Base-by-base conservation (phyloP, 2,113 vertebrate genomes). In the Chloropsis hardwickii region DNA sequence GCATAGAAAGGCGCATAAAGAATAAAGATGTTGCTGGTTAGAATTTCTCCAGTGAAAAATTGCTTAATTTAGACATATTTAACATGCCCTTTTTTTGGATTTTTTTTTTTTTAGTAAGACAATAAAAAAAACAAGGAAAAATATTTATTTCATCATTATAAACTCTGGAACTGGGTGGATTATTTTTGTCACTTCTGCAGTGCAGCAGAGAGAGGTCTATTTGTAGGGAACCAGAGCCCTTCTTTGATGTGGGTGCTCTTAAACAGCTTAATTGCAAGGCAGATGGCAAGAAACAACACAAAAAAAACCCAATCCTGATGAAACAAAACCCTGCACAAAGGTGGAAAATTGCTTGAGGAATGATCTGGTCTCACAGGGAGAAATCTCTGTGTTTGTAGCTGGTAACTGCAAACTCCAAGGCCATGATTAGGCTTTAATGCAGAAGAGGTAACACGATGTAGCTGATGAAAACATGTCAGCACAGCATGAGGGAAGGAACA, bases 341-440 rank as follows among this genome's bases (percentile, higher is more conserved):
- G 88, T 96, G 83, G 92, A 57, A 95, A 95, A 97, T 94, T 95
- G 95, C 95, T 96, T 88, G 95, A 97, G 95, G 97, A 97, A 94
- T 35, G 83, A 72, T 96, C 61, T 60, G 87, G 95, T 95, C 93
- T 95, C 94, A 67, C 83, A 77, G 96, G 95, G 94, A 97, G 78
- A 95, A 94, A 80, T 92, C 66, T 88, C 71, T 89, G 87, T 90
- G 83, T 96, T 95, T 97, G 97, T 96, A 94, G 94, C 81, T 95
- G 94, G 57, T 58, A 84, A 83, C 90, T 96, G 92, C 81, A 95
- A 73, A 88, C 91, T 95, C 72, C 67, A 81, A 73, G 87, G 64
- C 88, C 95, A 88, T 93, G 97, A 95, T 97, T 88, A 92, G 95
- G 78, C 88, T 96, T 96, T 97, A 96, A 96, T 94, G 94, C 71